Percentiles rank a stretch among this genome's conserved stretches.
Evolutionary conservation across 1,140 invertebrate genomes (phyloP).

Genomic region (Phocides pigmalion): DNA sequence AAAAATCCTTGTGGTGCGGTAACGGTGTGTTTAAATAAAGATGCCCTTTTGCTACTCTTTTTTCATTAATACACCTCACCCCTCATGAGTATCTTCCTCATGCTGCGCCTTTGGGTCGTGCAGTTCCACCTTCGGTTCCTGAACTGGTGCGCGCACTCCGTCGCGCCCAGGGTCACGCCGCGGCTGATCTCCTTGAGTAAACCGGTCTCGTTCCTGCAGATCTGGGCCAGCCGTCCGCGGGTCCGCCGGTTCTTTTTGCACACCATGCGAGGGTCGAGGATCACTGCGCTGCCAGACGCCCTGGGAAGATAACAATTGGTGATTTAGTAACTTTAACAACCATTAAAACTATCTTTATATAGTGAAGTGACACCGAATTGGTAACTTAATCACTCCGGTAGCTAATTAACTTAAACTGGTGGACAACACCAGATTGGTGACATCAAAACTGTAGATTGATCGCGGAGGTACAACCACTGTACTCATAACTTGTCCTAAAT

Average conservation of each 20-base stretch:
- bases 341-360: too few relatives aligned
- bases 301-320: conserved; percentile 79
- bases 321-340: too few relatives aligned
- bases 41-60: too few relatives aligned
- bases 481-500: too few relatives aligned
- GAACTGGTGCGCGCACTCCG: conserved; percentile 94
- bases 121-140: conserved; percentile 93
- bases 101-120: conserved; percentile 89
- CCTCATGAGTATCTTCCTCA: conserved; percentile 91
- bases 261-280: conserved; percentile 94
- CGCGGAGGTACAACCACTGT: too few relatives aligned
- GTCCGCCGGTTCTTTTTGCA: conserved; percentile 91
- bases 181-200: conserved; percentile 90
- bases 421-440: too few relatives aligned
- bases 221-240: conserved; percentile 90
- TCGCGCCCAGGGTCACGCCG: conserved; percentile 91
- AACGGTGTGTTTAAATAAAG: too few relatives aligned
- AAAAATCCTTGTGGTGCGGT: too few relatives aligned
- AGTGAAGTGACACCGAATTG: too few relatives aligned
- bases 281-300: conserved; percentile 91
- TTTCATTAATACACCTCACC: conserved; percentile 86
- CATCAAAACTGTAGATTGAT: too few relatives aligned
- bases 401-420: too few relatives aligned
- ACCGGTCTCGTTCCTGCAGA: conserved; percentile 90
- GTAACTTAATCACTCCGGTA: too few relatives aligned